Evolutionary conservation across 1,140 invertebrate genomes (phyloP).

Genomic region (Lithobius niger): DNA sequence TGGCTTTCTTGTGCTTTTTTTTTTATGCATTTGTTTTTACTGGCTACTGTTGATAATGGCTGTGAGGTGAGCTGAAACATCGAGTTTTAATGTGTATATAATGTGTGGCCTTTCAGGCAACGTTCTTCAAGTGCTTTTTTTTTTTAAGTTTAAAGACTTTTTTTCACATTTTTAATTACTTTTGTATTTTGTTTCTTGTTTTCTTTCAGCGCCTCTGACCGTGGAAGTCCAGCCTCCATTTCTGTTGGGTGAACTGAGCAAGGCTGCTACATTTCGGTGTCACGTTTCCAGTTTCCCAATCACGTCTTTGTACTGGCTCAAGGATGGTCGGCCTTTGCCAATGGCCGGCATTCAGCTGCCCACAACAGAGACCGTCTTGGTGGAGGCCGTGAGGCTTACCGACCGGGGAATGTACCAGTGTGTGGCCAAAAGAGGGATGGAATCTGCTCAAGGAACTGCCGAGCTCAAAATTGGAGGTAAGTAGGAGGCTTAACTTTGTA

Average conservation of each 20-base stretch:
- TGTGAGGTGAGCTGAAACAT: no score
- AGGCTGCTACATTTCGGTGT: constrained; percentile 68
- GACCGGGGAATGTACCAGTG: constrained; percentile 85
- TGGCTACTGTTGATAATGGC: no score
- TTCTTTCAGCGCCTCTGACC: constrained; percentile 55
- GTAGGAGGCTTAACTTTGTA: no score
- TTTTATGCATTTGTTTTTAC: no score
- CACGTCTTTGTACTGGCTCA: constrained; percentile 64
- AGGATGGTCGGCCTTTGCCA: constrained; percentile 53
- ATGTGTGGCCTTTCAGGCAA: no score
- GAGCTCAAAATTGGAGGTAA: constrained; percentile 72
- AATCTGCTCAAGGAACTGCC: constrained; percentile 67
- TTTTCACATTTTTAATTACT: no score
- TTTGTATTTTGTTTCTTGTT: constrained; percentile 10
- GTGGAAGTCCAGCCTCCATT: constrained; percentile 73
- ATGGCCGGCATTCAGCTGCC: constrained; percentile 30
- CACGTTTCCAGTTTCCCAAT: constrained; percentile 70
- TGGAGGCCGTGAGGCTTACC: constrained; percentile 53
- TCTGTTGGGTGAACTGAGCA: constrained; percentile 60
- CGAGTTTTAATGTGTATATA: no score
- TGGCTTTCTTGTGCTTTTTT: no score
- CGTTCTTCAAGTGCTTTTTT: no score
- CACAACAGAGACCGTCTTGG: constrained; percentile 42
- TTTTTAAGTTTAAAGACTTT: no score
- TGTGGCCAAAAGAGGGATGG: constrained; percentile 66